A percentile compares a stretch with the other conserved stretches of the same genome.
These are phyloP conservation scores for Parasteatoda tepidariorum DNA, from an alignment of 1,140 invertebrate genomes.

Conservation along the genomic window DNA sequence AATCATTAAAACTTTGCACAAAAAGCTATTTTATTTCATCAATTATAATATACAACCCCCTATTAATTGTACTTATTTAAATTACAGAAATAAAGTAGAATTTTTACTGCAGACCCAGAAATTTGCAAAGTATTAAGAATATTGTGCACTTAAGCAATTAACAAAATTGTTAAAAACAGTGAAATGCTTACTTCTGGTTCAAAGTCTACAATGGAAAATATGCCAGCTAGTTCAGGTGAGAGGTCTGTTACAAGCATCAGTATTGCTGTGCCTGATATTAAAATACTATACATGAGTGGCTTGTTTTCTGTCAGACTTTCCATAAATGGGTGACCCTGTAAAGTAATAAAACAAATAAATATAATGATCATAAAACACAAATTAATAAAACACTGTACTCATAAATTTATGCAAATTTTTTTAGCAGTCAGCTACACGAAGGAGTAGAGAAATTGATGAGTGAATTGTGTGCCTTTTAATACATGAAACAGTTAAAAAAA, in stretches of 20 bases:
- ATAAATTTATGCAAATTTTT: no score
- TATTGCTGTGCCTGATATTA: constrained; percentile 79
- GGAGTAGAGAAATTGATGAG: no score
- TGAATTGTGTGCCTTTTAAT: no score
- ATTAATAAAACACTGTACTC: no score
- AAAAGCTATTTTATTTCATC: neutral
- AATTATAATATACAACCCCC: neutral
- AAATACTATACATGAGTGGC: constrained; percentile 88
- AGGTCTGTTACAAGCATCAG: constrained; percentile 81
- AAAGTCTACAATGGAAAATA: constrained; percentile 92
- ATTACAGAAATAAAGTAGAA: neutral
- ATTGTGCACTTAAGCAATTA: constrained; percentile 5
- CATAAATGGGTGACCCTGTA: constrained; percentile 98
- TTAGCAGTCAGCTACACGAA: no score
- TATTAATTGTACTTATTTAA: neutral
- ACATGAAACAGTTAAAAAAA: no score
- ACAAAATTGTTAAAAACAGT: constrained; percentile 34
- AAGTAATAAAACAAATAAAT: no score
- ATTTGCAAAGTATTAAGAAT: neutral
- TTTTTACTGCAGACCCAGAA: neutral
- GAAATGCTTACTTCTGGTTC: constrained; percentile 79
- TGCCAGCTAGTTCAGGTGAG: constrained; percentile 80
- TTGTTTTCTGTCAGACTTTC: constrained; percentile 93
- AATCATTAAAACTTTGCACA: neutral
- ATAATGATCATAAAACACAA: no score